phyloP scores from a whole-genome alignment of 2,113 vertebrate species.

The Brachypteracias leptosomus region DNA sequence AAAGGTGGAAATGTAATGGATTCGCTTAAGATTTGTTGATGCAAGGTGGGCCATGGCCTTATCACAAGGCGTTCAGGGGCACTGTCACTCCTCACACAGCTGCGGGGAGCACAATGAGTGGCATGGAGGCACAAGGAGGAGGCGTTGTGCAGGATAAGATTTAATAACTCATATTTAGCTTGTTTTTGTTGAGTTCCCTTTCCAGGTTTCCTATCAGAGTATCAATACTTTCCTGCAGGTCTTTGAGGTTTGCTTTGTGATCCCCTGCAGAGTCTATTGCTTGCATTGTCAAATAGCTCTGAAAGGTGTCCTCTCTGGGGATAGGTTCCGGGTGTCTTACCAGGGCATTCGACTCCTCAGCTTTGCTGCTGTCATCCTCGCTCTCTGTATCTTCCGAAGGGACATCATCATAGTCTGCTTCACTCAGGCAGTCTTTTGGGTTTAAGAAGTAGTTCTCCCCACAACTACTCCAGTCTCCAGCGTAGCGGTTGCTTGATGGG shows the following conservation, averaged over 20 bases:
- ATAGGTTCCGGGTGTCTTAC: neutral
- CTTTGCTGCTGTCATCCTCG: constrained; percentile 64
- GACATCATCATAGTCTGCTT: constrained; percentile 89
- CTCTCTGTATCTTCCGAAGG: constrained; percentile 80
- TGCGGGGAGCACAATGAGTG: neutral
- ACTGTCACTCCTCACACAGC: constrained; percentile 17
- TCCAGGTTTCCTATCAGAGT: constrained; percentile 96
- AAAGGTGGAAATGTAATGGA: neutral
- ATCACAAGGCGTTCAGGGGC: neutral
- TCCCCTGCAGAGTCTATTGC: constrained; percentile 82
- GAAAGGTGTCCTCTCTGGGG: constrained; percentile 78
- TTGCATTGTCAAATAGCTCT: constrained; percentile 88
- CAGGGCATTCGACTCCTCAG: constrained; percentile 43
- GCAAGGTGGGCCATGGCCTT: neutral
- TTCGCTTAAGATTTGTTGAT: constrained; percentile 3
- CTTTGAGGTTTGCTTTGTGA: constrained; percentile 88
- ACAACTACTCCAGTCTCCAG: constrained; percentile 95
- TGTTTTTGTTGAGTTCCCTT: constrained; percentile 95
- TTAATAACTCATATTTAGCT: constrained; percentile 86
- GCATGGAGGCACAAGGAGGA: neutral
- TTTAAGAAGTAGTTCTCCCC: constrained; percentile 84
- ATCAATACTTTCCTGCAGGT: constrained; percentile 98
- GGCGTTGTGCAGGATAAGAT: neutral
- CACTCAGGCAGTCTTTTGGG: constrained; percentile 66
- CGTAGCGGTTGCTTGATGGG: constrained; percentile 94